phyloP scores from a whole-genome alignment of 1,140 invertebrate species.

The Sitophilus oryzae region DNA sequence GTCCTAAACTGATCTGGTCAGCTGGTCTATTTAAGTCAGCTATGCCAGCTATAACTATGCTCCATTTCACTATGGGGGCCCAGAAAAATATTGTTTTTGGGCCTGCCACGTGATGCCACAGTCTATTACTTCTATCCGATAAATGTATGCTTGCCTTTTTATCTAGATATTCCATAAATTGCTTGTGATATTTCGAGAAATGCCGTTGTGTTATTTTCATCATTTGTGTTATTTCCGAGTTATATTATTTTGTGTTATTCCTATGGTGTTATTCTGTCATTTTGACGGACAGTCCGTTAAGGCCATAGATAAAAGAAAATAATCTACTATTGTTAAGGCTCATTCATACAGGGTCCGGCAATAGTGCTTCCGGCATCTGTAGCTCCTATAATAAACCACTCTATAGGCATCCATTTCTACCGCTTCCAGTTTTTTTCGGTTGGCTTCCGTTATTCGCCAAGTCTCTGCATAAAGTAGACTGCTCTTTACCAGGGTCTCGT shows the following conservation, averaged over 20 bases:
- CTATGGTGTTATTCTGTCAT: too few species aligned
- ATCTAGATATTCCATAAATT: not conserved
- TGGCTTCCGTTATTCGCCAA: too few species aligned
- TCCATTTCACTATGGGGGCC: slow-evolving; percentile 93
- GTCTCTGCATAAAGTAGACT: too few species aligned
- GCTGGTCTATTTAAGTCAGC: slow-evolving; percentile 85
- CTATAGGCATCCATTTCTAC: too few species aligned
- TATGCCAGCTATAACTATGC: slow-evolving; percentile 83
- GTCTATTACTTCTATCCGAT: not conserved
- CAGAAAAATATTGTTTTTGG: slow-evolving; percentile 95
- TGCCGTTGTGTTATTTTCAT: not conserved
- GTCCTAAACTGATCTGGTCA: slow-evolving; percentile 79
- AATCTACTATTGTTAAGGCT: too few species aligned
- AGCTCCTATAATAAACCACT: too few species aligned
- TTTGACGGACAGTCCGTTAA: too few species aligned
- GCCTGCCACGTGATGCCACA: slow-evolving; percentile 50
- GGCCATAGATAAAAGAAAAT: too few species aligned
- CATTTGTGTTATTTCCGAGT: not conserved
- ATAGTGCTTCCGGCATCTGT: too few species aligned
- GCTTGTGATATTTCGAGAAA: not conserved
- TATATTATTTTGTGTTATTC: not conserved
- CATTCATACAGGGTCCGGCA: too few species aligned
- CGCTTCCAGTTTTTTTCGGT: too few species aligned
- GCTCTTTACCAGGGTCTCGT: too few species aligned
- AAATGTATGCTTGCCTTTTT: not conserved